Evolutionary conservation across 2,797 vertebrate genomes (phyloP).

Genomic region (Enteromius unitaeniatus): DNA sequence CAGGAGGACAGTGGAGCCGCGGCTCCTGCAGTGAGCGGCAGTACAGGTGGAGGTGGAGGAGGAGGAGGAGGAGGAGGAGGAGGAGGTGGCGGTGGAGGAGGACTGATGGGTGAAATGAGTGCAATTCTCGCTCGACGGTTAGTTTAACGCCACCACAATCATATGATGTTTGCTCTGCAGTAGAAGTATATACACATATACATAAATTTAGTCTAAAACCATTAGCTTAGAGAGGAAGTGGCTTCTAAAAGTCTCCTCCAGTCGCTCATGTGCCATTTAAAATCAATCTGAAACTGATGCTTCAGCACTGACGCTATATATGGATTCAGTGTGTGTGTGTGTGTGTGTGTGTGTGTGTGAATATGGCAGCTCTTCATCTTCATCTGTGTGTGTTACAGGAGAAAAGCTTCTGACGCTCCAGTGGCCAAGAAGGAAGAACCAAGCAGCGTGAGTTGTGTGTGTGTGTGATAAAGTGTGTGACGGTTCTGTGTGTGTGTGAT

Average conservation of each 20-base stretch:
- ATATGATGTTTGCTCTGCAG: neutral
- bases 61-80: constrained; percentile 64
- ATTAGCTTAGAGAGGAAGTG: neutral
- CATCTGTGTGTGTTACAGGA: constrained; percentile 61
- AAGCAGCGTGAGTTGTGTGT: constrained; percentile 56
- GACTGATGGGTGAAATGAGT: constrained; percentile 90
- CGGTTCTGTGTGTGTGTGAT: neutral
- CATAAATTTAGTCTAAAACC: neutral
- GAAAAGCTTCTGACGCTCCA: constrained; percentile 72
- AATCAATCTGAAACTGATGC: neutral
- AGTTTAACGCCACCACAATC: constrained; percentile 34
- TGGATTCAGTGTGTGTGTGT: too few relatives aligned
- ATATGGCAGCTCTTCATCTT: neutral
- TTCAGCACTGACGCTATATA: neutral
- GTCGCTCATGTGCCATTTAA: neutral
- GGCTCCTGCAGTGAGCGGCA: constrained; percentile 65
- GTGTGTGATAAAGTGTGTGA: neutral
- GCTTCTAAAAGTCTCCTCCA: neutral
- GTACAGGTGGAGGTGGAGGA: constrained; percentile 55
- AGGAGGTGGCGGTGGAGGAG: constrained; percentile 73
- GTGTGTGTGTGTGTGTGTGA: too few relatives aligned
- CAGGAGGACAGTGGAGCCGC: constrained; percentile 73
- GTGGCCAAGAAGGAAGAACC: constrained; percentile 66
- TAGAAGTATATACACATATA: neutral
- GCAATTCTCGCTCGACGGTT: constrained; percentile 87